Base-by-base conservation (phyloP, 2,888 invertebrate species). In the Tipula unca region DNA sequence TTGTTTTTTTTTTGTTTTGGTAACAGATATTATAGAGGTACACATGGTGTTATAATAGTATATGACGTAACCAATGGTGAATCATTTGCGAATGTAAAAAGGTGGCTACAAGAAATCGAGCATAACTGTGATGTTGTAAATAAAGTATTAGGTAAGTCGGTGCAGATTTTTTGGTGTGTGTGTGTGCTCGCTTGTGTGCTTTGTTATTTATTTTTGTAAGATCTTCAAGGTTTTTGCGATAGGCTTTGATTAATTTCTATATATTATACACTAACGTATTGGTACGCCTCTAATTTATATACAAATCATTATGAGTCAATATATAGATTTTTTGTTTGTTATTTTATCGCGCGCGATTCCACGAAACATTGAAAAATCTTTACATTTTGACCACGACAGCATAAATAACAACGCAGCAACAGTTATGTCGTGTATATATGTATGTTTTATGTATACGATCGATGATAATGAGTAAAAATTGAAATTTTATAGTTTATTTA, bases 71-170 rank as follows among this genome's bases (percentile, higher is more conserved):
- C 97, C 87, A 98, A 97, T 91, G 99, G 99, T 82, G 99, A 99
- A 90, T 98, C 99, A 85, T 99, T 99, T 92, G 98, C 98, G 87
- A 99, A 99, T 91, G 99, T 99, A 1, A 98, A 99, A 91, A 93
- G 99, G 90, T 99, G 99, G 99, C 93, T 99, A 86, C 98, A 98
- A 90, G 99, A 99, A 92, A 99, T 99, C 88, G 99, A 99, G 90
- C 97, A 98, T 90, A 99, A 99, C 93, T 99, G 99, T 94, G 99
- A 99, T 93, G 97, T 98, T 89, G 99, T 99, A 88, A 98, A 98
- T 93, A 96, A 97, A 94, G 97, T 99, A 91, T 93, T 99, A 93
- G 97, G 97, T 97, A 91, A 93, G 88, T 86, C 86, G 17, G 4
- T 4, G 83, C 29, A 83, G 17, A 17, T 83, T 83, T 83, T 32